phyloP scores from a whole-genome alignment of 2,113 vertebrate genomes.

The Halcyon malimbica region DNA sequence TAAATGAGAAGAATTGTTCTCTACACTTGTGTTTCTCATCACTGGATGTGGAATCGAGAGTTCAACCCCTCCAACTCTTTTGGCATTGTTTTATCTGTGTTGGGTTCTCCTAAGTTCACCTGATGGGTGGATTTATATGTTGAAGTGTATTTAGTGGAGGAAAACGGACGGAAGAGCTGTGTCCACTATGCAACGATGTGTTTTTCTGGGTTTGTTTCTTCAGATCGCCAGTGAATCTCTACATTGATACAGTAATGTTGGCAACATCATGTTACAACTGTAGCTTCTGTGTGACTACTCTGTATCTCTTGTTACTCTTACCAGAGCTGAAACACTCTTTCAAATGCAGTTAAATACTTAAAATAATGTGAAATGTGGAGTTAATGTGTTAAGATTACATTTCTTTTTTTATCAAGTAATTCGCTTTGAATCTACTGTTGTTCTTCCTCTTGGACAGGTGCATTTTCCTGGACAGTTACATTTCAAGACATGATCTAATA shows the following conservation, averaged over 20 bases:
- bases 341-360: background rate
- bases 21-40: background rate
- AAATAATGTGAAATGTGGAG: background rate
- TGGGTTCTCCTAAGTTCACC: background rate
- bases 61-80: background rate
- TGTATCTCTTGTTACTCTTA: background rate
- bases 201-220: background rate
- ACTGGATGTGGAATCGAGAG: background rate
- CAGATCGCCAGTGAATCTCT: background rate
- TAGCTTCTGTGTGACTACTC: background rate
- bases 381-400: background rate
- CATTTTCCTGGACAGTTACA: background rate
- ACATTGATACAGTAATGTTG: background rate
- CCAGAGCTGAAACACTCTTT: background rate
- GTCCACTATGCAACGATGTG: background rate
- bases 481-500: background rate
- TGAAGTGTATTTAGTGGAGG: background rate
- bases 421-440: background rate
- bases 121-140: background rate
- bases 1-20: background rate
- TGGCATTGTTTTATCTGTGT: background rate
- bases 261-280: background rate
- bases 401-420: background rate
- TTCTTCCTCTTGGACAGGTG: background rate
- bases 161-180: background rate